A percentile compares a stretch with the other conserved stretches of the same genome.
phyloP scores from a whole-genome alignment of 1,140 invertebrate genomes.

The Lepidurus packardi region DNA sequence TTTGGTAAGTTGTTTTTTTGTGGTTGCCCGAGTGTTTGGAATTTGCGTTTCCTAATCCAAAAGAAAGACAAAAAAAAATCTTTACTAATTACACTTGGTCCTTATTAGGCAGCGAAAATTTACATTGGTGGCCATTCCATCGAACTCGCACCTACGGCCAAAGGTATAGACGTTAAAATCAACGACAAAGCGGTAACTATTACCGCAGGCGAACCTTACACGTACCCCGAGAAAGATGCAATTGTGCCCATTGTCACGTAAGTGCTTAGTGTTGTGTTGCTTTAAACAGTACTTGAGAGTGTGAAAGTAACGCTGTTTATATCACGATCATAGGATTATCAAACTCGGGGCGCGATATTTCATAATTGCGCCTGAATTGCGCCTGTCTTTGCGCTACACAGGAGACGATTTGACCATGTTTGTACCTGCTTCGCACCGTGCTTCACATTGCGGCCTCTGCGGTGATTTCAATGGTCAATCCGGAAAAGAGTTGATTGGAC shows the following conservation, averaged over 20 bases:
- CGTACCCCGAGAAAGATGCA: constrained; percentile 20
- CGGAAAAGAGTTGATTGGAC: constrained; percentile 33
- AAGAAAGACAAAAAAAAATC: no score
- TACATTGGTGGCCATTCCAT: constrained; percentile 36
- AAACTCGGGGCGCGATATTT: constrained; percentile 35
- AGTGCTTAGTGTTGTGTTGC: background rate
- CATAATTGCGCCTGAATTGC: constrained; percentile 30
- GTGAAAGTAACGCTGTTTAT: background rate
- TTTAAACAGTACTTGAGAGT: background rate
- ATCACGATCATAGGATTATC: constrained; percentile 30
- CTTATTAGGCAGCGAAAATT: constrained; percentile 33
- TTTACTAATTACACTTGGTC: background rate
- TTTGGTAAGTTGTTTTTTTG: background rate
- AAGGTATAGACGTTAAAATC: constrained; percentile 31
- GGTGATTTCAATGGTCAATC: constrained; percentile 38
- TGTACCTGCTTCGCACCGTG: constrained; percentile 33
- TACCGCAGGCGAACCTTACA: constrained; percentile 29
- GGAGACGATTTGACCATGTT: constrained; percentile 33
- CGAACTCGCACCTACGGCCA: constrained; percentile 33
- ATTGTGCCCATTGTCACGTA: constrained; percentile 16
- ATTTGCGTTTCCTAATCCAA: no score
- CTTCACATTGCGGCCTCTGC: constrained; percentile 37
- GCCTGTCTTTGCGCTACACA: constrained; percentile 34
- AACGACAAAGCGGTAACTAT: constrained; percentile 35
- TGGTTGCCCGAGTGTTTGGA: background rate